Base-by-base conservation (phyloP, 2,888 invertebrate species). In the Isoperla grammatica region DNA sequence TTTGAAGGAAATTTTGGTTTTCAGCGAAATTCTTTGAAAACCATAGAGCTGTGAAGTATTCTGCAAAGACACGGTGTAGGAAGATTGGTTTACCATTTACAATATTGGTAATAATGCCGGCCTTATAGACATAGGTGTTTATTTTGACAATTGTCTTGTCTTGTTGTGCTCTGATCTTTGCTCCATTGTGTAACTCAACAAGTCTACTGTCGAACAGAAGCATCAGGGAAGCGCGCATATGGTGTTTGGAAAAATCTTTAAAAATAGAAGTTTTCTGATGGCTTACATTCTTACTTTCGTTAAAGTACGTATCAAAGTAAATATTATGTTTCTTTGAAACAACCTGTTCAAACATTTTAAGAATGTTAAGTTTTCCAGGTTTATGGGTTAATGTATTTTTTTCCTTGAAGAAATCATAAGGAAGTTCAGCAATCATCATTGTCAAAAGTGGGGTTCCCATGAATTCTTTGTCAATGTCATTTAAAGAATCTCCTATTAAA, bases 31-130 rank as follows among this genome's bases (percentile, higher is more conserved):
- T 29, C 42, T 53, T 12, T 1, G 55, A 37, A 5, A 63, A 49
- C 60, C 61, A 63, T 8, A 37, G n/a, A 1, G 63, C 63, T 4
- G 48, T 54, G 22, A 61, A 63, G 20, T 58, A 63, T 55, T 63
- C 63, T 2, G 58, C 63, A 58, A 61, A 58, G 4, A 56, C 57
- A 12, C 58, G 42, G 29, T 63, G 63, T 8, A 57, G 39, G 15
- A 63, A 63, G 1, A 46, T 13, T 29, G 61, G 55, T 15, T 46
- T 57, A 1, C 48, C 50, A 50, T 60, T 42, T 1, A 17, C 50
- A 8, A 60, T 35, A 11, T 49, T 12, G 5, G 20, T 29, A 11
- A 62, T 49, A 35, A 60, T 60, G 3, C 62, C 62, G 1, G 40
- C 56, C 13, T 56, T 59, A 4, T 56, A 55, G 15, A 40, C 13